phyloP scores from a whole-genome alignment of 1,140 invertebrate species.

The Chymomyza costata region DNA sequence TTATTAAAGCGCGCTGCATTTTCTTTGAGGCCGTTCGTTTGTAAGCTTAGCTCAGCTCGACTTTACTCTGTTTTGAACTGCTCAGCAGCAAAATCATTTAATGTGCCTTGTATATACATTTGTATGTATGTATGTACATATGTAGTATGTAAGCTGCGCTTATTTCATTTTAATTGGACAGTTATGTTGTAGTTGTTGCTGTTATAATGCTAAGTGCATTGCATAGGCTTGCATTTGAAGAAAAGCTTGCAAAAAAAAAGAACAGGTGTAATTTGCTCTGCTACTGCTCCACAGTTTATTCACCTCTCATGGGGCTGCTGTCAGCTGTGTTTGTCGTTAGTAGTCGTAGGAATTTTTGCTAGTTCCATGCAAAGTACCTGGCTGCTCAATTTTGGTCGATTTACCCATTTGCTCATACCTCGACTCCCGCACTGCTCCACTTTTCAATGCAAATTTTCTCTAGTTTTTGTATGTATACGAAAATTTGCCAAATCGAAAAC shows the following conservation, averaged over 20 bases:
- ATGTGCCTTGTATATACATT: no score
- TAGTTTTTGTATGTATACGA: slow-evolving; percentile 51
- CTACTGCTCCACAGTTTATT: slow-evolving; percentile 57
- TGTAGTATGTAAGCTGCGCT: no score
- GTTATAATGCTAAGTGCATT: no score
- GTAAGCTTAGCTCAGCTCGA: slow-evolving; percentile 20
- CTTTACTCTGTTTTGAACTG: slow-evolving; percentile 9
- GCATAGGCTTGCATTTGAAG: slow-evolving; percentile 19
- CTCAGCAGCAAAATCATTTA: no score
- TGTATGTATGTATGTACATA: slow-evolving; percentile 16
- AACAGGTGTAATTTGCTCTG: slow-evolving; percentile 16
- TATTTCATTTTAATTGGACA: slow-evolving; percentile 62
- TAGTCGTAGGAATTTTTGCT: slow-evolving; percentile 25
- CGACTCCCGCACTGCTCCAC: not conserved
- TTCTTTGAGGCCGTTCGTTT: slow-evolving; percentile 19
- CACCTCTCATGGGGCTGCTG: slow-evolving; percentile 47
- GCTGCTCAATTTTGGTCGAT: slow-evolving; percentile 30
- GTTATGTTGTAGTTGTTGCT: slow-evolving; percentile 18
- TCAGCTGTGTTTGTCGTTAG: slow-evolving; percentile 21
- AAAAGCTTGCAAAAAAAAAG: no score
- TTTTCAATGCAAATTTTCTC: slow-evolving; percentile 62
- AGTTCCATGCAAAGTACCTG: slow-evolving; percentile 14
- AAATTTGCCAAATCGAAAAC: slow-evolving; percentile 72
- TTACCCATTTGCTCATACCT: slow-evolving; percentile 12
- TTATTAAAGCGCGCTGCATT: slow-evolving; percentile 14